Evolutionary conservation across 2,797 vertebrate species (phyloP).

Genomic region (Poeciliopsis presidionis): DNA sequence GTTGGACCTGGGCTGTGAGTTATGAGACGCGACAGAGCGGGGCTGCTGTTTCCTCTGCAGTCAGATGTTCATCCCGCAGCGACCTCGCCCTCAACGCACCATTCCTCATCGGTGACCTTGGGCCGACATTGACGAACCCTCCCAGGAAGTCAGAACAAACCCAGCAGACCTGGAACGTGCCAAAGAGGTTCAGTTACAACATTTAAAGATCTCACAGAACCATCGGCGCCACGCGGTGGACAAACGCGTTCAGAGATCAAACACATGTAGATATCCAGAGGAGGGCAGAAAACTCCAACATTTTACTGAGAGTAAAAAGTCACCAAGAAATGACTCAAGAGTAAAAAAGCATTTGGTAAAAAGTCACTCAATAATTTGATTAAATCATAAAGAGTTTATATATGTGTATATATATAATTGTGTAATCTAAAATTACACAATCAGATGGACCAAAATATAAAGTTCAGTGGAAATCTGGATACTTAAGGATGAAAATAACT

Average conservation of each 20-base stretch:
- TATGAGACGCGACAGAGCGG: slow-evolving; percentile 50
- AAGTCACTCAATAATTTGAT: too few relatives aligned
- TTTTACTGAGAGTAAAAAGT: too few relatives aligned
- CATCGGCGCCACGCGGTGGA: not conserved
- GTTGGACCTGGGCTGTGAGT: slow-evolving; percentile 55
- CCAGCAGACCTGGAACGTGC: slow-evolving; percentile 1
- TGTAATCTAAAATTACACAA: too few relatives aligned
- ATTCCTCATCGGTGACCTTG: slow-evolving; percentile 24
- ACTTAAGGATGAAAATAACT: too few relatives aligned
- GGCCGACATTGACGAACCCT: slow-evolving; percentile 14
- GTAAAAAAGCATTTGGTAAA: too few relatives aligned
- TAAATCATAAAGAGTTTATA: too few relatives aligned
- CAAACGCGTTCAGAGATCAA: not conserved
- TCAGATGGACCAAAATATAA: too few relatives aligned
- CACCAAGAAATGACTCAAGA: too few relatives aligned
- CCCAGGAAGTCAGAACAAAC: slow-evolving; percentile 6
- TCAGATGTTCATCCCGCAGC: slow-evolving; percentile 32
- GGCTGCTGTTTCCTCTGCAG: slow-evolving; percentile 54
- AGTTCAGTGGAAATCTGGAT: too few relatives aligned
- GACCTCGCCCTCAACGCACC: slow-evolving; percentile 51
- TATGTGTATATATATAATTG: too few relatives aligned
- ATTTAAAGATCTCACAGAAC: not conserved
- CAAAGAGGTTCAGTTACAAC: not conserved
- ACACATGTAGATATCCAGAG: not conserved
- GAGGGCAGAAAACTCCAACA: too few relatives aligned